Evolutionary conservation across 2,113 vertebrate genomes (phyloP).

Genomic region (Perca schrenkii): DNA sequence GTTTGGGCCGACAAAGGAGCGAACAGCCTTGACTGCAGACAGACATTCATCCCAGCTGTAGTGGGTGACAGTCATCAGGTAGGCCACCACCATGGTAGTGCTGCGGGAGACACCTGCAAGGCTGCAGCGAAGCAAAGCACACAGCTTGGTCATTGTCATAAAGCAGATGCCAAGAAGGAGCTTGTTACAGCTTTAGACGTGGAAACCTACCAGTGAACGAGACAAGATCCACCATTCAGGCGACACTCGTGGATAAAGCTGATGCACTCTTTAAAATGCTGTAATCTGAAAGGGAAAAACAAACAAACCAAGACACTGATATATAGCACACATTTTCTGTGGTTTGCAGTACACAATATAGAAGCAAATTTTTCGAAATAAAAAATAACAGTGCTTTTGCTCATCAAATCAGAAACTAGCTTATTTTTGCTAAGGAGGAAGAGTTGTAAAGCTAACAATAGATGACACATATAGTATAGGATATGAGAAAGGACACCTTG

Average conservation of each 20-base stretch:
- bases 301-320: not conserved
- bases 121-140: slow-evolving; percentile 72
- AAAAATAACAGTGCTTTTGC: not conserved
- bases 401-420: slow-evolving; percentile 18
- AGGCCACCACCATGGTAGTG: slow-evolving; percentile 90
- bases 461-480: slow-evolving; percentile 40
- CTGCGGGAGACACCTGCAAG: slow-evolving; percentile 93
- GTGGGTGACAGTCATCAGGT: slow-evolving; percentile 92
- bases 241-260: slow-evolving; percentile 91
- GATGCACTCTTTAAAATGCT: slow-evolving; percentile 92
- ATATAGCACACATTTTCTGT: not conserved
- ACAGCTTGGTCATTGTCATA: not conserved
- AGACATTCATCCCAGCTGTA: slow-evolving; percentile 90
- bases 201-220: slow-evolving; percentile 90
- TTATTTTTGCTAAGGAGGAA: slow-evolving; percentile 9
- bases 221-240: slow-evolving; percentile 87
- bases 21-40: slow-evolving; percentile 86
- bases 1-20: slow-evolving; percentile 90
- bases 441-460: slow-evolving; percentile 48
- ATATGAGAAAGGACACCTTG: slow-evolving; percentile 75
- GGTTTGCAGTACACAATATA: not conserved
- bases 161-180: not conserved
- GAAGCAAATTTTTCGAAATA: not conserved
- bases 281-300: slow-evolving; percentile 80
- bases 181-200: not conserved